phyloP scores from a whole-genome alignment of 2,113 vertebrate genomes.

The Hippocampus mohnikei region DNA sequence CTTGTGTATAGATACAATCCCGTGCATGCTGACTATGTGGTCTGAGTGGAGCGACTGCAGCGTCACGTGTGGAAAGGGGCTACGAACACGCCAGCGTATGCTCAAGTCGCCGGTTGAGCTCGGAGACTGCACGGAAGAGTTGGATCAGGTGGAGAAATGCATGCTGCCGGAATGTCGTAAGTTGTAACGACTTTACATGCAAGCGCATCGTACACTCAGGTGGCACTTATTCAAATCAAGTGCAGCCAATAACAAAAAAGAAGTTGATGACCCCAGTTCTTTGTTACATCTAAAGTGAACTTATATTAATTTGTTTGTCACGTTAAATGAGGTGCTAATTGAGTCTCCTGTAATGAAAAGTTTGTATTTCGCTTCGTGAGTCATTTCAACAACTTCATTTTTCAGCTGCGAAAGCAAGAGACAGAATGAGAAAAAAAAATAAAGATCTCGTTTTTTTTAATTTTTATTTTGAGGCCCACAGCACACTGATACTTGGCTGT shows the following conservation, averaged over 20 bases:
- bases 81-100: constrained; percentile 83
- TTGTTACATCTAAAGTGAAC: neutral
- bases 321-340: too few species aligned
- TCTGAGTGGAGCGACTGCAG: constrained; percentile 99
- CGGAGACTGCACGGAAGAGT: constrained; percentile 91
- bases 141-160: constrained; percentile 97
- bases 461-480: too few species aligned
- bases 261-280: neutral
- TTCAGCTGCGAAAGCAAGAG: too few species aligned
- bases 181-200: constrained; percentile 50
- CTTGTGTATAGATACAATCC: constrained; percentile 84
- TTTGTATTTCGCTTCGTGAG: too few species aligned
- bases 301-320: too few species aligned
- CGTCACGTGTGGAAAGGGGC: constrained; percentile 91
- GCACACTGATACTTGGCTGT: too few species aligned
- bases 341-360: too few species aligned
- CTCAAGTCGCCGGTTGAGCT: constrained; percentile 94
- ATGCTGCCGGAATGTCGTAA: constrained; percentile 98
- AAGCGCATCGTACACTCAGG: neutral
- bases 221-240: neutral
- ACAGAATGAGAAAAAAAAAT: too few species aligned
- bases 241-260: neutral
- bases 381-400: too few species aligned
- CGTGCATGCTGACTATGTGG: constrained; percentile 91
- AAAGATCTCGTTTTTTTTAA: too few species aligned